phyloP scores from a whole-genome alignment of 2,113 vertebrate species.

The Neogale vison region DNA sequence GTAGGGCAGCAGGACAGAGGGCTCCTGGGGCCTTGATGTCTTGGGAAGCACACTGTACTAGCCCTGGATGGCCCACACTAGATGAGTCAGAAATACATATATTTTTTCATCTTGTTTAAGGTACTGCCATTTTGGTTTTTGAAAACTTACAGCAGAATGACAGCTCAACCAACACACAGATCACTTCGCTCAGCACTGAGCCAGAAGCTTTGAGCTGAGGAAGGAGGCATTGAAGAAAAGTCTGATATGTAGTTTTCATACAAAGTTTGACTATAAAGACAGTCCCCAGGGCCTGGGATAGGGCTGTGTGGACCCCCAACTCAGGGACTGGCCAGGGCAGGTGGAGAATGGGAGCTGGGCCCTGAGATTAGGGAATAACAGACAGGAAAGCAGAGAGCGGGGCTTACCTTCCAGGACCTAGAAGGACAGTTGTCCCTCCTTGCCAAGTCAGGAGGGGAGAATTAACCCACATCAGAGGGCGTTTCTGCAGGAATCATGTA shows the following conservation, averaged over 20 bases:
- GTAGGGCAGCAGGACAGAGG: not conserved
- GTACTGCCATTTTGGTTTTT: not conserved
- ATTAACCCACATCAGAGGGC: not conserved
- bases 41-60: too few relatives aligned
- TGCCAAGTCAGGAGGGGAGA: not conserved
- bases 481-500: not conserved
- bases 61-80: not conserved
- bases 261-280: not conserved
- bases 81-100: not conserved
- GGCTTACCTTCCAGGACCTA: not conserved
- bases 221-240: not conserved
- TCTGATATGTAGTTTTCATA: fast-evolving
- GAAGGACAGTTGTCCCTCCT: not conserved
- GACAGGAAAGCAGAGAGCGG: too few relatives aligned
- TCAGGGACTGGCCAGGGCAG: too few relatives aligned
- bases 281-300: not conserved
- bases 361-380: not conserved
- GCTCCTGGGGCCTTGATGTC: fast-evolving
- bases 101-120: not conserved
- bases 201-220: not conserved
- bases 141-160: not conserved
- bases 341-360: not conserved
- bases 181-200: not conserved
- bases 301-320: too few relatives aligned
- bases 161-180: not conserved